Evolutionary conservation across 53 echinoderm and acorn worm species (phyloP), one percentile per base, ranked within the genome.

Genomic region (Luidia sarsii): DNA sequence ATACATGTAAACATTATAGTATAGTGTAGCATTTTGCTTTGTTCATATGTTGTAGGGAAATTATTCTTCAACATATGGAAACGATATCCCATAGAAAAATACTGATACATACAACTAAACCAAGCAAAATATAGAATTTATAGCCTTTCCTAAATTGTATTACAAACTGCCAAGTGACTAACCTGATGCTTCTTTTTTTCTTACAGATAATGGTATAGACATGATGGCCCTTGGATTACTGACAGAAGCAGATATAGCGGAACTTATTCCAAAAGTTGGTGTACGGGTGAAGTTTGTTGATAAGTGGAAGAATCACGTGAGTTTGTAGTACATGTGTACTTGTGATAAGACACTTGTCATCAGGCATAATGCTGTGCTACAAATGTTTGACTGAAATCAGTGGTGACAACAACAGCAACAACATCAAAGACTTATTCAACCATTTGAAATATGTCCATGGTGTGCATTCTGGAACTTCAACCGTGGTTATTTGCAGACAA

Each of bases 381-480:
- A 82, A 82, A 34, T 82, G 68, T 82, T 67, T 68, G 57, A 56
- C 24, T 51, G 82, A 82, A 81, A 51, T 55, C 22, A 19, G 29
- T 55, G 68, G 82, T 39, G 82, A 68, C n/a, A n/a, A n/a, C n/a
- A n/a, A n/a, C n/a, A n/a, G n/a, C n/a, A n/a, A n/a, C n/a, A n/a
- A n/a, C 18, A 28, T 82, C 7, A 67, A 82, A 41, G 51, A 25
- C 29, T 68, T 65, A 39, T 82, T 82, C 68, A 82, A 68, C 25
- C 65, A 66, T 56, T 43, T 68, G 3, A 82, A 82, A 82, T 82
- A 82, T 41, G 43, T 82, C 37, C 82, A 68, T 20, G 54, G 50
- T 51, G 55, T 83, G 20, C 68, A 68, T 57, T 70, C 83, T 13
- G 83, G 83, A 18, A 67, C 83, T 57, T 83, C 83, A 19, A 83